Base-by-base conservation (phyloP, 2,113 vertebrate species). In the Choloepus hoffmanni region DNA sequence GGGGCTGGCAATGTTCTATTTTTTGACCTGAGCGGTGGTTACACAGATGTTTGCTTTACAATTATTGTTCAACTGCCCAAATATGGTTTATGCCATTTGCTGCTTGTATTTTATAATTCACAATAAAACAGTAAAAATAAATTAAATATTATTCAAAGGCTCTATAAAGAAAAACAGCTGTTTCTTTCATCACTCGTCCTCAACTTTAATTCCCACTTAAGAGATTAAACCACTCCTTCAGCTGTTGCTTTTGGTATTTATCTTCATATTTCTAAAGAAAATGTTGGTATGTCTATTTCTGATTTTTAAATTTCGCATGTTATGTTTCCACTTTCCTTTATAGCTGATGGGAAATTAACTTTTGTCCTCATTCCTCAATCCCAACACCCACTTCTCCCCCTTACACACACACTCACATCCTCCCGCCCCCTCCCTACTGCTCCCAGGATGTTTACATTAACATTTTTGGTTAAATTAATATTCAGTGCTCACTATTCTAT, bases 81-180 rank as follows among this genome's bases (percentile, higher is more conserved):
- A n/a, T 85, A 73, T 26, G 83, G 50, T 93, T 97, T 92, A 78
- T 24, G 24, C 67, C 72, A 50, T 53, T 77, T 94, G 81, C 26
- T 60, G n/a, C 62, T n/a, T 65, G 63, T 68, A 62, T 62, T 33
- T 30, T 95, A 82, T 86, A 85, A 82, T 88, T 96, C 93, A 92
- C 83, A 92, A 85, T 85, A 92, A 88, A 95, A 58, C 23, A 33
- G 14, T 48, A 40, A 72, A 77, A 92, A 74, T 76, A 94, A 45
- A 76, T 53, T 60, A 85, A 83, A 82, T 55, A 79, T 33, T 40
- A 55, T 55, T n/a, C 53, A 33, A 95, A 76, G 45, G 70, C 18
- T 68, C 55, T 24, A 0, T 90, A 81, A 95, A 83, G 72, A 85
- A 63, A 82, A 92, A 19, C 92, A 90, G 76, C 67, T 92, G 76